Conservation (phyloP, 2,888 invertebrate genomes). For the Acrocyrtus sp. region DNA sequence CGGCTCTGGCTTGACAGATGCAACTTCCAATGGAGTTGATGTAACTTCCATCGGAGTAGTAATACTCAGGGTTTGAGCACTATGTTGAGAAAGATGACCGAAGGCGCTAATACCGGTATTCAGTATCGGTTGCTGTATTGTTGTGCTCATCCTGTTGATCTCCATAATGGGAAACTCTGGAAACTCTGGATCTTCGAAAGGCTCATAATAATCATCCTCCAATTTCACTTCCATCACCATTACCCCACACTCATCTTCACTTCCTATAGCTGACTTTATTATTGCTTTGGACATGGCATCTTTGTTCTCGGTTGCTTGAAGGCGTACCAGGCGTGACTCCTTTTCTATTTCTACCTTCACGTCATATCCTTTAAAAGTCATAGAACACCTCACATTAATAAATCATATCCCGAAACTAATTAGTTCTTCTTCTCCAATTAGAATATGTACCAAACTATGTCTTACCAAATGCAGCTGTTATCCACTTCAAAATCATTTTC, state of each 20-base stretch:
- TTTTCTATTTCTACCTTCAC: conserved; percentile 46
- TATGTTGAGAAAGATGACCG: conserved; percentile 10
- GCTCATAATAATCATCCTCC: conserved; percentile 31
- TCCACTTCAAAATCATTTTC: conserved; percentile 42
- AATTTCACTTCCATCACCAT: conserved; percentile 41
- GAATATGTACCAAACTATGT: neutral
- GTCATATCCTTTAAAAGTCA: conserved; percentile 48
- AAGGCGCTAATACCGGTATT: conserved; percentile 14
- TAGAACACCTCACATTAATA: neutral
- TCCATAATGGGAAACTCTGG: conserved; percentile 39
- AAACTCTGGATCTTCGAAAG: conserved; percentile 26
- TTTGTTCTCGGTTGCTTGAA: conserved; percentile 49
- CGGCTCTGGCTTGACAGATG: conserved; percentile 3
- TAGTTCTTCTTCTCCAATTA: no score
- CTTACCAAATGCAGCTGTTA: conserved; percentile 37
- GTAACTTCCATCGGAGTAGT: conserved; percentile 22
- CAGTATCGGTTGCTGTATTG: neutral
- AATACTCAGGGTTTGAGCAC: conserved; percentile 9
- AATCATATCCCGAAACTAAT: neutral
- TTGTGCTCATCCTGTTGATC: conserved; percentile 34
- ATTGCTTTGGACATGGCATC: conserved; percentile 32
- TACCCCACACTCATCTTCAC: neutral
- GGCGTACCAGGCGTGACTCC: conserved; percentile 10
- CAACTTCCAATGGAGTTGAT: neutral
- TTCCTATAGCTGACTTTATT: conserved; percentile 8